Base-by-base conservation (phyloP, 2,888 invertebrate species). In the Lasioglossum calceatum region DNA sequence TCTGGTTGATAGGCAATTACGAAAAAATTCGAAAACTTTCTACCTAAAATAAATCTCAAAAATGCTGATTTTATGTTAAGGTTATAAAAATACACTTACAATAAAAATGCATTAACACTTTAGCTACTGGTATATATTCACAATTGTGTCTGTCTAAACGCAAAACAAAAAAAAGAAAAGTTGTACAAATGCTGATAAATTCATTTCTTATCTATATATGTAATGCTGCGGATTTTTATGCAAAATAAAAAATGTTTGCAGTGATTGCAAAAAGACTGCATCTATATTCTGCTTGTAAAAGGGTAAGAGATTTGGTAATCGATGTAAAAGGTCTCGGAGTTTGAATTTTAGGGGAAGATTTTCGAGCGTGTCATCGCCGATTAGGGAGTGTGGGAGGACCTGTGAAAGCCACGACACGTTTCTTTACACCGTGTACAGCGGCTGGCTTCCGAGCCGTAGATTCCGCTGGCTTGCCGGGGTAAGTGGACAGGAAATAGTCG, bases 401-500 rank as follows among this genome's bases (percentile, higher is more conserved):
- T 32, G 61, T 16, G 32, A 32, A 32, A 64, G 32, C 64, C 32
- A 32, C 32, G 32, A 64, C 16, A 32, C 19, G 19, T 64, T 64
- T 64, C 32, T 39, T 36, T 70, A 39, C 39, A 70, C 23, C 23
- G 12, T 70, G 12, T 39, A 4, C 23, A 70, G 23, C 8, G 64
- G 64, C 19, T 70, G 32, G 32, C 32, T 32, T 19, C 73, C 19
- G 16, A 73, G 16, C 32, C 27, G 19, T 73, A 19, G 32, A 73
- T 73, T 27, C 10, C 32, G 27, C 8, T 47, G 73, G 44, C 32
- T 50, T 32, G 19, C 16, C 16, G 36, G 39, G 39, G 75, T 79
- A 82, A 84, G 78, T 72, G 77, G 58, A 44, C 50, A 44, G 76
- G 75, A 87, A 80, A 78, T 50, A 23, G 64, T 81, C 36, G 76